Conservation (phyloP, 2,888 invertebrate genomes). For the Cantharis rustica region DNA sequence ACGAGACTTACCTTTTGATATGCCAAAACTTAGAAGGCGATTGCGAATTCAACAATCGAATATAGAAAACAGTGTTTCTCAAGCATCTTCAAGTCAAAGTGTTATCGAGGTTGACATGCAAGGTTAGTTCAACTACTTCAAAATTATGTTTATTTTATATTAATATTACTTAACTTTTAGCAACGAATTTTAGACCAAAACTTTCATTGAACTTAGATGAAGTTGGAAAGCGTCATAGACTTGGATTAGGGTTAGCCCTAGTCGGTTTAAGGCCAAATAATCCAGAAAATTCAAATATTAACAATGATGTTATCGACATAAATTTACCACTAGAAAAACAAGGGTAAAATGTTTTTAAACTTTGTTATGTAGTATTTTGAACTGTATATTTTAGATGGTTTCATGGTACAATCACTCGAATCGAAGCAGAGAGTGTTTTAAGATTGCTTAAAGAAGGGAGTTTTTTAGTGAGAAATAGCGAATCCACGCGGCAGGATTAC, state of each 20-base stretch:
- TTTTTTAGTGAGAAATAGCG: constrained; percentile 92
- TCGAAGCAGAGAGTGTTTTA: constrained; percentile 89
- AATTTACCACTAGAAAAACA: constrained; percentile 84
- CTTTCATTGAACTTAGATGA: constrained; percentile 76
- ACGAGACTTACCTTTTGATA: constrained; percentile 85
- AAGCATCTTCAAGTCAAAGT: constrained; percentile 82
- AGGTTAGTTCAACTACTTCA: constrained; percentile 56
- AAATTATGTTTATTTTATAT: background rate
- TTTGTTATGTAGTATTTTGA: background rate
- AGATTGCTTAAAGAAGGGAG: constrained; percentile 86
- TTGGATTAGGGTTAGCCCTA: constrained; percentile 53
- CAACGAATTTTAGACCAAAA: constrained; percentile 64
- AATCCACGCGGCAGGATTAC: constrained; percentile 91
- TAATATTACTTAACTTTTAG: constrained; percentile 24
- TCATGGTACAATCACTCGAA: constrained; percentile 89
- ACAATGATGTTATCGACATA: constrained; percentile 78
- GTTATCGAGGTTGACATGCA: constrained; percentile 73
- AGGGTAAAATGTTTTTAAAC: constrained; percentile 64
- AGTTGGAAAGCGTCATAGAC: constrained; percentile 57
- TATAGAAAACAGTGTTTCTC: constrained; percentile 75
- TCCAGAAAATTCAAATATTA: constrained; percentile 60
- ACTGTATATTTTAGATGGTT: constrained; percentile 75
- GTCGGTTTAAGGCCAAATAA: constrained; percentile 56
- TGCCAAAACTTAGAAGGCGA: constrained; percentile 84
- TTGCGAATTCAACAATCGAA: constrained; percentile 68